Percentiles rank a stretch among this genome's conserved stretches.
Evolutionary conservation across 2,888 invertebrate genomes (phyloP).

Genomic region (Unio pictorum): DNA sequence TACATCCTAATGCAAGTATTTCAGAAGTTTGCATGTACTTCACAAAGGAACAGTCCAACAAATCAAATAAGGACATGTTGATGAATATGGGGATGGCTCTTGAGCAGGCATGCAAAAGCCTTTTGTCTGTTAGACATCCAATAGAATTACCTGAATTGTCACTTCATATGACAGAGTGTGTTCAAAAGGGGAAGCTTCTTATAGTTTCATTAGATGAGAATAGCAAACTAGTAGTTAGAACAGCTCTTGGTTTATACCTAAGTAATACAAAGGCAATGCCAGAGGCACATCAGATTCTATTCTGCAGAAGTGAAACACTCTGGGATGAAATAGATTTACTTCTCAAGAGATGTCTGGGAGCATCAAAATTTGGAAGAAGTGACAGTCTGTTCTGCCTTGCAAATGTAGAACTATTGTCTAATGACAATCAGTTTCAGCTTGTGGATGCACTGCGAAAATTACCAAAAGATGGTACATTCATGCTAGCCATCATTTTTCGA

Average conservation of each 20-base stretch:
- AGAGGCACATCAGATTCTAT: conserved; percentile 40
- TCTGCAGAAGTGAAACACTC: conserved; percentile 37
- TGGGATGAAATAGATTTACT: conserved; percentile 40
- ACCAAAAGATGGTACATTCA: conserved; percentile 4
- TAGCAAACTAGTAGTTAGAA: conserved; percentile 33
- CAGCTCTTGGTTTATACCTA: conserved; percentile 33
- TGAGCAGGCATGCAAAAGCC: no score
- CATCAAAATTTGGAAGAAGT: conserved; percentile 2
- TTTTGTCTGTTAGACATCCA: no score
- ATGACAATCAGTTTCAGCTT: conserved; percentile 38
- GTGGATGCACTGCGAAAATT: conserved; percentile 27
- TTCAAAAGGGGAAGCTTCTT: conserved; percentile 28
- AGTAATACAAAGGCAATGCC: conserved; percentile 40
- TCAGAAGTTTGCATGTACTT: no score
- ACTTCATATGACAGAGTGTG: conserved; percentile 20
- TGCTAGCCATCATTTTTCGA: conserved; percentile 40
- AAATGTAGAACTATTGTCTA: conserved; percentile 38
- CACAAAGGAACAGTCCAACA: no score
- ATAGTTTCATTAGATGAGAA: conserved; percentile 35
- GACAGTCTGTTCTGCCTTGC: conserved; percentile 35
- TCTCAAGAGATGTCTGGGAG: conserved; percentile 32
- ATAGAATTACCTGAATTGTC: no score
- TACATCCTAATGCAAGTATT: conserved; percentile 16
- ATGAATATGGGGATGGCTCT: no score
- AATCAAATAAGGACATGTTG: no score